These are phyloP conservation scores for Rosalia funebris DNA, from an alignment of 2,888 invertebrate genomes.

Conservation along the genomic window DNA sequence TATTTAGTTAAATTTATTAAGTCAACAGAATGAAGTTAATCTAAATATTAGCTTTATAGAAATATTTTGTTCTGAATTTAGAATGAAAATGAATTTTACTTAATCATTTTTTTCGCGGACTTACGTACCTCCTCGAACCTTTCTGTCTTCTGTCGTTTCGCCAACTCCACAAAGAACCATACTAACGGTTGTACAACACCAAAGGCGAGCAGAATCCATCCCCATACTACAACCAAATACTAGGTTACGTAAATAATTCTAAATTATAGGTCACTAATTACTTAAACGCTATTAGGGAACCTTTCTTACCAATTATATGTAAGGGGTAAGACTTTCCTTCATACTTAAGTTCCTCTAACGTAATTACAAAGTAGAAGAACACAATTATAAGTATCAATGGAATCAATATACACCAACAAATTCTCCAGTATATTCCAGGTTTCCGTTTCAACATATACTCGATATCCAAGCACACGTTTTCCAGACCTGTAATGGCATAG, in stretches of 20 bases:
- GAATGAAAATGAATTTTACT: too few relatives aligned
- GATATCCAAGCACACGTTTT: constrained; percentile 75
- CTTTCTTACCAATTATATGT: constrained; percentile 42
- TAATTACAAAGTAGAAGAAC: constrained; percentile 74
- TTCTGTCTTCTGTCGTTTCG: constrained; percentile 20
- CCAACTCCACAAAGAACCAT: constrained; percentile 43
- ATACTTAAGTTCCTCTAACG: constrained; percentile 71
- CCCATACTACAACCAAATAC: constrained; percentile 65
- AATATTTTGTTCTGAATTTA: too few relatives aligned
- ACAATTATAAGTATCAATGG: constrained; percentile 76
- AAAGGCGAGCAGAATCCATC: constrained; percentile 43
- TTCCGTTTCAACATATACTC: constrained; percentile 82
- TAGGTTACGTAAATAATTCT: not conserved
- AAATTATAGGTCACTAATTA: not conserved
- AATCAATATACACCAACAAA: constrained; percentile 81
- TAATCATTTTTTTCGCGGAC: too few relatives aligned
- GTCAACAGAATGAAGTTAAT: too few relatives aligned
- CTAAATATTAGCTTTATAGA: too few relatives aligned
- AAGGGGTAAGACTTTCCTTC: constrained; percentile 58
- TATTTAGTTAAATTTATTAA: too few relatives aligned
- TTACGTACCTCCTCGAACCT: constrained; percentile 11
- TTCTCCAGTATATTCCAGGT: constrained; percentile 78
- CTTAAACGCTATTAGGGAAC: too few relatives aligned
- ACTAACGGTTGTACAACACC: constrained; percentile 41
- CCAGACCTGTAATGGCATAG: constrained; percentile 70